phyloP scores from a whole-genome alignment of 92 coral and sea anemone genomes.

The Palythoa caribaeorum region DNA sequence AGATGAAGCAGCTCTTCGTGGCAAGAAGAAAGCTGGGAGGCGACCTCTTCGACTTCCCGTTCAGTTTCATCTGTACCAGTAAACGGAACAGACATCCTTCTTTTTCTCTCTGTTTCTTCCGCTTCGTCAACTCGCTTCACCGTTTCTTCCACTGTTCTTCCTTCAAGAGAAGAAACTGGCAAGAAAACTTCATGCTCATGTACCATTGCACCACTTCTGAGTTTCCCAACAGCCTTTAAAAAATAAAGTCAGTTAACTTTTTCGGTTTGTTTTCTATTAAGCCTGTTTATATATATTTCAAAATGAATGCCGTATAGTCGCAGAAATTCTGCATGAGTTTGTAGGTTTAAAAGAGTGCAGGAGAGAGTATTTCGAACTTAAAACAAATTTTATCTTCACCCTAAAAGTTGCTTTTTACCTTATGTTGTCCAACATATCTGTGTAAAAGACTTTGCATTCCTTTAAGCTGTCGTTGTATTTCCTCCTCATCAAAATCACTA shows the following conservation, averaged over 20 bases:
- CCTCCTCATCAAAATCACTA: slow-evolving; percentile 88
- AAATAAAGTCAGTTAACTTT: no score
- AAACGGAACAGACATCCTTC: slow-evolving; percentile 86
- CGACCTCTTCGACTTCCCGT: slow-evolving; percentile 70
- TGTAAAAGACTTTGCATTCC: slow-evolving; percentile 82
- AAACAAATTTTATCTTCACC: no score
- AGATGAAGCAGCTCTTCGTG: slow-evolving; percentile 92
- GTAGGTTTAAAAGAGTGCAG: no score
- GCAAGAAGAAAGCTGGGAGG: slow-evolving; percentile 73
- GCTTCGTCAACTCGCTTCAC: slow-evolving; percentile 77
- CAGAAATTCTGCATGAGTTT: no score
- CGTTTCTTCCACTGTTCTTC: slow-evolving; percentile 61
- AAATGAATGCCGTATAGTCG: no score
- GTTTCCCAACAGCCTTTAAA: slow-evolving; percentile 73
- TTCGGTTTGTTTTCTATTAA: not conserved
- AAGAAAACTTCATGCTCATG: slow-evolving; percentile 19
- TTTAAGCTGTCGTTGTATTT: slow-evolving; percentile 76
- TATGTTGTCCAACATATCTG: slow-evolving; percentile 89
- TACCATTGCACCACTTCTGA: slow-evolving; percentile 56
- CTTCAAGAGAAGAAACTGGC: slow-evolving; percentile 36
- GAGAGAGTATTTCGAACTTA: no score
- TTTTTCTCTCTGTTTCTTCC: slow-evolving; percentile 78
- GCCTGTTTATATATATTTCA: no score
- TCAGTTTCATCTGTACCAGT: slow-evolving; percentile 68
- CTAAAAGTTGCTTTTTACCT: slow-evolving; percentile 52